Evolutionary conservation across 2,797 vertebrate genomes (phyloP).

Genomic region (Neoniphon sammara): DNA sequence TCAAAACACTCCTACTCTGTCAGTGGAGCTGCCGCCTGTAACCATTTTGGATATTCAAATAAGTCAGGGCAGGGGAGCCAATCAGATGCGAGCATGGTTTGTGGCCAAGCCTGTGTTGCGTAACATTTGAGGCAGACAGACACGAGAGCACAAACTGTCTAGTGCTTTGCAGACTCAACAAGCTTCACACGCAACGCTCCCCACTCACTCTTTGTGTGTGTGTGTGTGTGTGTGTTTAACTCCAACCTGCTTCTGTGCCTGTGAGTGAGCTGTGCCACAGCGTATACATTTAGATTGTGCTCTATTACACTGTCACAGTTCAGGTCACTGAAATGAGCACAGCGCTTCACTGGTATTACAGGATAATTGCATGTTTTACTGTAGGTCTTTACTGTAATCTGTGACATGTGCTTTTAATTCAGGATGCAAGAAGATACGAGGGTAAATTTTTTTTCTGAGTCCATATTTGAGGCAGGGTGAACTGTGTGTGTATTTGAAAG

Average conservation of each 20-base stretch:
- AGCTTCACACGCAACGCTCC: conserved; percentile 70
- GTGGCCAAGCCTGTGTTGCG: conserved; percentile 53
- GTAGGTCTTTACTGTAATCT: too few relatives aligned
- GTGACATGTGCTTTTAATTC: too few relatives aligned
- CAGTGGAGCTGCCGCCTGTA: conserved; percentile 33
- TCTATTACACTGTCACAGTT: neutral
- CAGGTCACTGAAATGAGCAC: conserved; percentile 6
- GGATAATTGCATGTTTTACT: neutral
- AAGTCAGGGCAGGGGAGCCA: conserved; percentile 37
- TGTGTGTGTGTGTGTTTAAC: conserved; percentile 6
- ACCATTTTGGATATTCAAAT: conserved; percentile 47
- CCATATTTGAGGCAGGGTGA: too few relatives aligned
- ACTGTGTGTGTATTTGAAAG: too few relatives aligned
- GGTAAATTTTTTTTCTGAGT: too few relatives aligned
- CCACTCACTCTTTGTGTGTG: conserved; percentile 2
- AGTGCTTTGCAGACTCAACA: conserved; percentile 70
- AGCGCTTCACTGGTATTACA: neutral
- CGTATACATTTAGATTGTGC: neutral
- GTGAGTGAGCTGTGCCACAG: conserved; percentile 10
- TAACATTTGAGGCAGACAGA: conserved; percentile 66
- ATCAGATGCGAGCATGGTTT: conserved; percentile 48
- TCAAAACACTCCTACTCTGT: conserved; percentile 27
- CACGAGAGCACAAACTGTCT: conserved; percentile 58
- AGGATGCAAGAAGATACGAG: too few relatives aligned
- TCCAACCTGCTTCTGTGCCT: neutral